These are phyloP conservation scores for Mionectes olivaceus DNA, from an alignment of 2,797 vertebrate genomes.

Conservation along the genomic window DNA sequence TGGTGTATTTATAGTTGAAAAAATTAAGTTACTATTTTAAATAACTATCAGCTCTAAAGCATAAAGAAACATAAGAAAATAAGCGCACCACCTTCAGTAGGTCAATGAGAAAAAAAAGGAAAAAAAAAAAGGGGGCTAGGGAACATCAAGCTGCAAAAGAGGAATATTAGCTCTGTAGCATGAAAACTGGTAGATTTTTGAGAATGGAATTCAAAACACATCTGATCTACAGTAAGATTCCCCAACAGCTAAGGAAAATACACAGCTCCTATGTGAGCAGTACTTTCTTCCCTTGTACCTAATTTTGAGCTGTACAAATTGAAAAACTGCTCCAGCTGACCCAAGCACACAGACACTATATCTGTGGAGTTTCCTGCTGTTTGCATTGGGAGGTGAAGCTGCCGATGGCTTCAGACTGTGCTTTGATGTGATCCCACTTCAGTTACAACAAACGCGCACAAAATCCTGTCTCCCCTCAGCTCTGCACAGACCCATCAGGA, in stretches of 20 bases:
- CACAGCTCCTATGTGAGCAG: background rate
- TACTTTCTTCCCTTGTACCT: background rate
- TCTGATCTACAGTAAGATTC: background rate
- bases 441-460: background rate
- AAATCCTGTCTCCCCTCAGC: background rate
- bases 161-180: background rate
- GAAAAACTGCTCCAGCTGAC: background rate
- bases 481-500: background rate
- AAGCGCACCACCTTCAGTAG: background rate
- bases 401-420: background rate
- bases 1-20: background rate
- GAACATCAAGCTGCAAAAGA: background rate
- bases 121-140: background rate
- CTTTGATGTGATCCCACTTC: background rate
- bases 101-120: background rate
- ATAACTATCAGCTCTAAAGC: background rate
- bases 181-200: background rate
- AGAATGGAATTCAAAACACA: background rate
- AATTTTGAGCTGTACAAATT: background rate
- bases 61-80: background rate
- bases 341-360: background rate
- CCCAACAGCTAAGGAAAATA: background rate
- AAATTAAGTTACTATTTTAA: background rate
- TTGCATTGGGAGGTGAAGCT: background rate
- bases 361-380: background rate